Conservation (phyloP, 2,797 vertebrate species). For the Muraenolepis orangiensis region DNA sequence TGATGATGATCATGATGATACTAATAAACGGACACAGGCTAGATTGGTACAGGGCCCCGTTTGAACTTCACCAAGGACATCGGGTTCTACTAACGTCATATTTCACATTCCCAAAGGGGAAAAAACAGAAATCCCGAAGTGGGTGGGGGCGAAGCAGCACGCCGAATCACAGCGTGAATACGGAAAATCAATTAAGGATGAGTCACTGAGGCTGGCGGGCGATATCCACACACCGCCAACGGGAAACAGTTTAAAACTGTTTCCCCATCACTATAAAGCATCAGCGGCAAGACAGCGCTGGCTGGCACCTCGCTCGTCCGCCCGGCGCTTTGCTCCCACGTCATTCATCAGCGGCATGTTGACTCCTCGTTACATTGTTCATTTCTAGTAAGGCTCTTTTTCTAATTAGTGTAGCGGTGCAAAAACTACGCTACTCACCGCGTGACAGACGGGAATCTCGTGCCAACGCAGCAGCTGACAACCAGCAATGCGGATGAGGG, state of each 20-base stretch:
- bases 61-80: constrained; percentile 28
- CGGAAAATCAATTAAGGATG: constrained; percentile 54
- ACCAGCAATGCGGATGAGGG: background rate
- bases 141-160: constrained; percentile 29
- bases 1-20: background rate
- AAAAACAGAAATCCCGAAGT: constrained; percentile 36
- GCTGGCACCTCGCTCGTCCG: constrained; percentile 33
- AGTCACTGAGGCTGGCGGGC: constrained; percentile 43
- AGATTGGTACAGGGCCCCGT: background rate
- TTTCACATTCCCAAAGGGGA: background rate
- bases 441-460: background rate
- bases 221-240: constrained; percentile 48
- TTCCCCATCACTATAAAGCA: constrained; percentile 40
- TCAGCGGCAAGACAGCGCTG: constrained; percentile 38
- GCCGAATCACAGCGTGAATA: constrained; percentile 42
- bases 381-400: background rate
- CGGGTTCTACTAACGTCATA: constrained; percentile 2
- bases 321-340: constrained; percentile 22
- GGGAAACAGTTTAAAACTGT: constrained; percentile 51
- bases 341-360: constrained; percentile 39
- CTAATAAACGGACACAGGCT: too few species aligned
- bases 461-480: background rate
- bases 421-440: background rate
- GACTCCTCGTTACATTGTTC: constrained; percentile 32
- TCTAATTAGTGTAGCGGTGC: background rate